A percentile compares a stretch with the other conserved stretches of the same genome.
phyloP scores from a whole-genome alignment of 2,888 invertebrate genomes.

The Anoncus sp. region DNA sequence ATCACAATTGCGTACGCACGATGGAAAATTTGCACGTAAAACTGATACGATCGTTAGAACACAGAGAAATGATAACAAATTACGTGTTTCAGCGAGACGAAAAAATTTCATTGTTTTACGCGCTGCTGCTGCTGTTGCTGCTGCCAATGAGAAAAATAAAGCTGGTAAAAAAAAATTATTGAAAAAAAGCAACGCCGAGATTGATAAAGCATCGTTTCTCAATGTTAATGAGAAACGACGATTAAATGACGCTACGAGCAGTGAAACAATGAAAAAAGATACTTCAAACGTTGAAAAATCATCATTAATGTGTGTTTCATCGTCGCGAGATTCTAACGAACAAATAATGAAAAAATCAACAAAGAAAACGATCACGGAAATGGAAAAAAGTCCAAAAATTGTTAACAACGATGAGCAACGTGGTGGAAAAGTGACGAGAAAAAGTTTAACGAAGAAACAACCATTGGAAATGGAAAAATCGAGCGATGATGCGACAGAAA shows the following conservation, averaged over 20 bases:
- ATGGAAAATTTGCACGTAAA: constrained; percentile 77
- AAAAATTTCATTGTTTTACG: no score
- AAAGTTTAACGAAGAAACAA: constrained; percentile 63
- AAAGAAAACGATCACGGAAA: background rate
- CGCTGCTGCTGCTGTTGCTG: no score
- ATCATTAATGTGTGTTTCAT: background rate
- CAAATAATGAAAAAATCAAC: background rate
- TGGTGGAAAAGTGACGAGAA: constrained; percentile 54
- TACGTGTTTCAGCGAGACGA: no score
- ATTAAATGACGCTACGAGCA: background rate
- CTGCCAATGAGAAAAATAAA: constrained; percentile 68
- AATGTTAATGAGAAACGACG: constrained; percentile 5
- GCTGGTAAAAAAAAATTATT: background rate
- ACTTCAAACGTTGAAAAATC: background rate
- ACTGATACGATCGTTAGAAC: constrained; percentile 29
- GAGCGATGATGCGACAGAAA: no score
- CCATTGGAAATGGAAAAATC: constrained; percentile 81
- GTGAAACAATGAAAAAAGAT: constrained; percentile 6
- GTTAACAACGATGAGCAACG: constrained; percentile 34
- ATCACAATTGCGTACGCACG: constrained; percentile 76
- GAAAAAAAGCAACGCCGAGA: background rate
- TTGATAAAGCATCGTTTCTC: background rate
- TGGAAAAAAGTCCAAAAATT: background rate
- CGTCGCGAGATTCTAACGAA: constrained; percentile 1
- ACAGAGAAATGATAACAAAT: constrained; percentile 13